phyloP scores from a whole-genome alignment of 2,113 vertebrate genomes.

The Macroglossus sobrinus region DNA sequence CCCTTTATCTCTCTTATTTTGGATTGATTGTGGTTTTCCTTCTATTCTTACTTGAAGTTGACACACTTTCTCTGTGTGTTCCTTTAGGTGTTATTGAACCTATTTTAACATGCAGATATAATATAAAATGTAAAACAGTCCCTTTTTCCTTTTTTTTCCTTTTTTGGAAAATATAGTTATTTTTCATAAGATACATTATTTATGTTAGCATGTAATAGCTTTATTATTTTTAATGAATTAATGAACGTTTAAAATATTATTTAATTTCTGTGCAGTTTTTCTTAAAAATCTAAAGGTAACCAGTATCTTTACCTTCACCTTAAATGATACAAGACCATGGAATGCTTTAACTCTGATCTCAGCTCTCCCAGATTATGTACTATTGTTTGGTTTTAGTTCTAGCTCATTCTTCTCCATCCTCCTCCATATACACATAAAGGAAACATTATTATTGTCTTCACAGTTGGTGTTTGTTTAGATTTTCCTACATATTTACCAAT shows the following conservation, averaged over 20 bases:
- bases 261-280: background rate
- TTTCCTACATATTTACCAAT: background rate
- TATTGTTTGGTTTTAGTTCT: slow-evolving; percentile 23
- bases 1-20: background rate
- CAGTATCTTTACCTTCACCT: background rate
- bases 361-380: background rate
- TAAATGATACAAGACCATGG: background rate
- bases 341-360: background rate
- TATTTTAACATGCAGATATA: background rate
- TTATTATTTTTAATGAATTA: slow-evolving; percentile 3
- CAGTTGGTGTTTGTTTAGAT: background rate
- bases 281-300: background rate
- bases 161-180: background rate
- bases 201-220: background rate
- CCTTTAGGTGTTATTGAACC: background rate
- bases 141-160: background rate
- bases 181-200: background rate
- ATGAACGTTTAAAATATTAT: background rate
- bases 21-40: background rate
- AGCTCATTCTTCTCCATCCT: background rate
- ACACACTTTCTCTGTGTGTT: background rate
- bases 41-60: background rate
- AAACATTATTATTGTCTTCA: background rate
- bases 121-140: background rate
- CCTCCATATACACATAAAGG: background rate